Conservation (phyloP, 2,888 invertebrate species). For the Drosophila longiperda region DNA sequence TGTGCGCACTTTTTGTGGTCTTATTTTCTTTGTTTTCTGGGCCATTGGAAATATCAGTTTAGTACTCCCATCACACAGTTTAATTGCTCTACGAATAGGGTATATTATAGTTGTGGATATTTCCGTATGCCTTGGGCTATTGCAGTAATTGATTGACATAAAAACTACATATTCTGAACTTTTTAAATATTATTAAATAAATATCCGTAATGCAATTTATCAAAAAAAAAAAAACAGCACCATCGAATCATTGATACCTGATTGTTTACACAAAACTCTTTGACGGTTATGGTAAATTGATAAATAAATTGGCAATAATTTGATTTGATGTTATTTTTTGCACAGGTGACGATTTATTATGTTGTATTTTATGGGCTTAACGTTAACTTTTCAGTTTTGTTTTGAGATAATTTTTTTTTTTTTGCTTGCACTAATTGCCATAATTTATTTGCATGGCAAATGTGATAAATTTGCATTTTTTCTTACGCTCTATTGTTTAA, state of each 20-base stretch:
- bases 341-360: constrained; percentile 59
- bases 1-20: constrained; percentile 43
- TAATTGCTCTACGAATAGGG: constrained; percentile 7
- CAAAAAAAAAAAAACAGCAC: constrained; percentile 17
- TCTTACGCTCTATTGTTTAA: constrained; percentile 25
- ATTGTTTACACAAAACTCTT: constrained; percentile 62
- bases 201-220: constrained; percentile 42
- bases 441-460: constrained; percentile 69
- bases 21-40: constrained; percentile 5
- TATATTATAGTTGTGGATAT: constrained; percentile 13
- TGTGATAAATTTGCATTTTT: constrained; percentile 67
- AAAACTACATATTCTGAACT: constrained; percentile 26
- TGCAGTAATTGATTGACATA: constrained; percentile 41
- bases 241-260: constrained; percentile 31
- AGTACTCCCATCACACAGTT: background rate
- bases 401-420: constrained; percentile 24
- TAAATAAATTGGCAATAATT: constrained; percentile 56
- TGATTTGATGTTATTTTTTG: constrained; percentile 61
- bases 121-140: constrained; percentile 12
- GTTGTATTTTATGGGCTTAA: constrained; percentile 50
- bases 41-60: constrained; percentile 3
- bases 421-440: constrained; percentile 67
- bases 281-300: constrained; percentile 63
- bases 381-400: constrained; percentile 24
- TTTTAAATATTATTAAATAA: constrained; percentile 44